Conservation (phyloP, 2,797 vertebrate genomes). For the Phalanger gymnotis region DNA sequence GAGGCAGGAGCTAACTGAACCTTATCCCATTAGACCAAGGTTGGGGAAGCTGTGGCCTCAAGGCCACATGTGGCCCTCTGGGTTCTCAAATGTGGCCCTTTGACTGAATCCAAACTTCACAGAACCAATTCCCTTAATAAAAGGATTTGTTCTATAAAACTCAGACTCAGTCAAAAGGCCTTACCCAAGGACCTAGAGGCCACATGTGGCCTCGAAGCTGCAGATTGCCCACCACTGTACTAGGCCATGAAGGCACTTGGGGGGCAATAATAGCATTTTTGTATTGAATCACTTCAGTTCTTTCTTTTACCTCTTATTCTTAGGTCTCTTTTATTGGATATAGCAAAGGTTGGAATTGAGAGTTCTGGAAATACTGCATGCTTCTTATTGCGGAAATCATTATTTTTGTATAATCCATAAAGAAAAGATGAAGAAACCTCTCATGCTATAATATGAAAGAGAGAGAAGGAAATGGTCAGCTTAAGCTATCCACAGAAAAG, state of each 20-base stretch:
- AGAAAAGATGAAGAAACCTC: conserved; percentile 33
- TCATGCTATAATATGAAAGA: conserved; percentile 37
- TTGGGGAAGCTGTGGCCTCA: no score
- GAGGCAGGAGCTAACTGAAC: neutral
- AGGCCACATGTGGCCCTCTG: no score
- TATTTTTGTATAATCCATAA: neutral
- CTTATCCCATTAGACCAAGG: neutral
- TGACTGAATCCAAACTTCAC: no score
- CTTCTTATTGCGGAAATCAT: neutral
- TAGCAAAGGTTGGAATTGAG: neutral
- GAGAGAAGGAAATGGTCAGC: conserved; percentile 56
- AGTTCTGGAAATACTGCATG: neutral
- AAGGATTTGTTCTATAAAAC: no score
- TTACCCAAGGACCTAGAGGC: no score
- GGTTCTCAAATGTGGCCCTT: no score
- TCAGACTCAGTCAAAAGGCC: no score
- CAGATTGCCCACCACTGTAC: no score
- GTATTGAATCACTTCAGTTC: neutral
- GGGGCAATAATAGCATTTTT: neutral
- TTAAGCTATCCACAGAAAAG: conserved; percentile 55
- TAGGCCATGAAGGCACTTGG: neutral
- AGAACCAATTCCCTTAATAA: no score
- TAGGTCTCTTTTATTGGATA: neutral
- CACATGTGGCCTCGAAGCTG: no score
- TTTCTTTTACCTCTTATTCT: neutral